Evolutionary conservation across 1,140 invertebrate genomes (phyloP).

Genomic region (Lordiphosa clarofinis): DNA sequence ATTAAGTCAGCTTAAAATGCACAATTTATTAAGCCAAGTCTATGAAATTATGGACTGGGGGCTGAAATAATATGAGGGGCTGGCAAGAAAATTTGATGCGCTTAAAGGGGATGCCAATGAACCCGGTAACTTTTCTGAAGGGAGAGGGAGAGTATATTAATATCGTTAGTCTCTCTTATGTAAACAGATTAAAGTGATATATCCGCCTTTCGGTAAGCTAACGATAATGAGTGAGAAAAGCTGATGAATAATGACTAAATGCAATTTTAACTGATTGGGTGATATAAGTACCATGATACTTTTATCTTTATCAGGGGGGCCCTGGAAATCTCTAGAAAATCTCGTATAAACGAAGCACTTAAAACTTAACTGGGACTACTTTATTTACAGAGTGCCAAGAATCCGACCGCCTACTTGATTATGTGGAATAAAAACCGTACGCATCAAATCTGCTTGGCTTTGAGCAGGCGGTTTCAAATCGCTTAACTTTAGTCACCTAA

Average conservation of each 20-base stretch:
- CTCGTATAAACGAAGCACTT: too few species aligned
- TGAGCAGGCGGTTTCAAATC: too few species aligned
- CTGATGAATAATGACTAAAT: slow-evolving; percentile 35
- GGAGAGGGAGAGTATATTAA: slow-evolving; percentile 15
- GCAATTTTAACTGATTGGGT: slow-evolving; percentile 14
- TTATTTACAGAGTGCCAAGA: too few species aligned
- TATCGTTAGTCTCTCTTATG: slow-evolving; percentile 23
- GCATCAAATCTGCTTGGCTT: too few species aligned
- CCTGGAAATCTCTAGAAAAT: too few species aligned
- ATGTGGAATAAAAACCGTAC: too few species aligned
- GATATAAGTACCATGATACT: background rate
- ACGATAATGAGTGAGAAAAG: slow-evolving; percentile 32
- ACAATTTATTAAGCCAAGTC: slow-evolving; percentile 30
- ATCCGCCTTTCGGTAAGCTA: slow-evolving; percentile 19
- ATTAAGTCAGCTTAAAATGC: slow-evolving; percentile 37
- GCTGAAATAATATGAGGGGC: slow-evolving; percentile 2
- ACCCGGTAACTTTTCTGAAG: slow-evolving; percentile 25
- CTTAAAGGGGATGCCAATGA: background rate
- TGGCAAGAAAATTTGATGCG: background rate
- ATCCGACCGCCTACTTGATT: too few species aligned
- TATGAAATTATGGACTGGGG: slow-evolving; percentile 26
- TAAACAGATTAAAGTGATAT: slow-evolving; percentile 39
- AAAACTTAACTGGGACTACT: too few species aligned
- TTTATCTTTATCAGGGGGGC: too few species aligned
- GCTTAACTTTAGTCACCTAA: too few species aligned